Base-by-base conservation (phyloP, 2,888 invertebrate species). In the Macrophya annulata region DNA sequence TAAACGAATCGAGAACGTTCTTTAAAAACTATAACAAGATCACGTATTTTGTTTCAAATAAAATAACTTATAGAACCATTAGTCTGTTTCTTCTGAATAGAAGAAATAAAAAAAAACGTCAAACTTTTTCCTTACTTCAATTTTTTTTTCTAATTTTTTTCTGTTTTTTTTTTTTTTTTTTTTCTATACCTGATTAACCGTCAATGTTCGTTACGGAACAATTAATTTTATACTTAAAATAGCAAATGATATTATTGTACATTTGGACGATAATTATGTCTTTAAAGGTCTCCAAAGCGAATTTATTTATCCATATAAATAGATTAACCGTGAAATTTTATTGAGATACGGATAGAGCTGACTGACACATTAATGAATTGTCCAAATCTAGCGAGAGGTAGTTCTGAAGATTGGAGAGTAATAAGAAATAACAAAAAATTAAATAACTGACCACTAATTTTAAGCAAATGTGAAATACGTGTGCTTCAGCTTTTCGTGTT, bases 261-360 rank as follows among this genome's bases (percentile, higher is more conserved):
- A 31, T 65, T 31, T 65, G 12, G 31, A 2, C 31, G 31, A 31
- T 65, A 31, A 65, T 31, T 31, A 31, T 5, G 31, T 65, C 31
- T 25, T 10, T n/a, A 6, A 51, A 55, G 0, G 65, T 65, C 12
- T 5, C 31, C 25, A 15, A 65, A 0, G 65, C 65, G 43, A 45
- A 45, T 72, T 76, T 21, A 62, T 25, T 62, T 62, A 48, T 76
- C 43, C 43, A 51, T 48, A n/a, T 40, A n/a, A 5, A 48, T 45
- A n/a, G 12, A 48, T 45, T 76, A 48, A 76, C 76, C 76, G 76
- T 76, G 76, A 76, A 76, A 76, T 76, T 51, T 45, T 25, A 76
- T 76, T 76, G 76, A 76, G 76, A 76, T 25, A 31, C 76, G 76
- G 76, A 76, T 48, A 40, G n/a, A 40, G 74, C 31, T 21, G 45